Percentiles rank a stretch among this genome's conserved stretches.
These are phyloP conservation scores for Grapholita molesta DNA, from an alignment of 1,140 invertebrate species.

Conservation along the genomic window DNA sequence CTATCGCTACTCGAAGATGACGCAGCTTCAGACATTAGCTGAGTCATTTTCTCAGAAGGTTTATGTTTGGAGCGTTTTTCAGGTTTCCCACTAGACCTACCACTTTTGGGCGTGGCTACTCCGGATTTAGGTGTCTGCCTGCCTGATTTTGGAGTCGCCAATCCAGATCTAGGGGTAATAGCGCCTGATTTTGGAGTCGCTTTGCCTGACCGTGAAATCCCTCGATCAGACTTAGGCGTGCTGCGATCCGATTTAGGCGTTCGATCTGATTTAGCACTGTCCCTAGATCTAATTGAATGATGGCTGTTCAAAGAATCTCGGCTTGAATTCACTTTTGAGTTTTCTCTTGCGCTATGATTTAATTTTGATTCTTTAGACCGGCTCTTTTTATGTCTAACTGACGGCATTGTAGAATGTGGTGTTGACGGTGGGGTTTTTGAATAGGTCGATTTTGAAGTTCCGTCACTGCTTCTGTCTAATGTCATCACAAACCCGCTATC, in stretches of 20 bases:
- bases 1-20: slow-evolving; percentile 77
- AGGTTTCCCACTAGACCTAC: slow-evolving; percentile 65
- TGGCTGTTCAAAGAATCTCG: slow-evolving; percentile 74
- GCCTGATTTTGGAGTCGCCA: slow-evolving; percentile 67
- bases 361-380: slow-evolving; percentile 71
- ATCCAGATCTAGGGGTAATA: slow-evolving; percentile 60
- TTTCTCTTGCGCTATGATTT: slow-evolving; percentile 64
- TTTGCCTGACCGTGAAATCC: slow-evolving; percentile 59
- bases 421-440: slow-evolving; percentile 69
- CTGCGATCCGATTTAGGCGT: slow-evolving; percentile 67
- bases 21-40: slow-evolving; percentile 74
- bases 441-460: slow-evolving; percentile 71
- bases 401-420: slow-evolving; percentile 66
- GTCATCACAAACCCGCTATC: slow-evolving; percentile 75
- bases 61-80: slow-evolving; percentile 73
- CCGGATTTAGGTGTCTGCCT: slow-evolving; percentile 65
- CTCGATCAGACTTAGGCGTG: slow-evolving; percentile 66
- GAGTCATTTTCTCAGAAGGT: slow-evolving; percentile 74
- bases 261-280: slow-evolving; percentile 65
- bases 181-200: slow-evolving; percentile 63
- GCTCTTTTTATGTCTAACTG: slow-evolving; percentile 70
- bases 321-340: slow-evolving; percentile 71
- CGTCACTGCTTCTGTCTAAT: slow-evolving; percentile 72
- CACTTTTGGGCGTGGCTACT: slow-evolving; percentile 63
- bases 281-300: slow-evolving; percentile 73